phyloP scores from a whole-genome alignment of 2,113 vertebrate genomes.

The Seriola quinqueradiata region DNA sequence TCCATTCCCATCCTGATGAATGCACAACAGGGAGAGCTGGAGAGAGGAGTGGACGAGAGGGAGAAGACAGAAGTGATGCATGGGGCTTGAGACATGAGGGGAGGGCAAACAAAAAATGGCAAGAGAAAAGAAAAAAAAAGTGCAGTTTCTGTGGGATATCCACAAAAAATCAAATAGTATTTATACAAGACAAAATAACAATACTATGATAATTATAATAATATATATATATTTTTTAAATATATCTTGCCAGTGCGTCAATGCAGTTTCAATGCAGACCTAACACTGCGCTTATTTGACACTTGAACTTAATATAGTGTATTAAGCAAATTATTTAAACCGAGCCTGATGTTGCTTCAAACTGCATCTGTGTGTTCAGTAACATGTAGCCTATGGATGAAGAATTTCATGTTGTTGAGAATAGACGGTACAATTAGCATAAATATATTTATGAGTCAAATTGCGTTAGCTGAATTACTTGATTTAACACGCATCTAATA shows the following conservation, averaged over 20 bases:
- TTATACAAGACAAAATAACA: background rate
- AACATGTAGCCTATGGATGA: background rate
- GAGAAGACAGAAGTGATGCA: conserved; percentile 61
- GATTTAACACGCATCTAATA: conserved; percentile 17
- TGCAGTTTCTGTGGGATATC: background rate
- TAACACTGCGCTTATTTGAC: background rate
- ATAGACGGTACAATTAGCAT: background rate
- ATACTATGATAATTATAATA: background rate
- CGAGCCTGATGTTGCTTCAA: background rate
- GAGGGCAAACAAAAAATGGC: conserved; percentile 40
- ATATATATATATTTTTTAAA: background rate
- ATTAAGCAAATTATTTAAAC: background rate
- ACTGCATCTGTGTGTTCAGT: background rate
- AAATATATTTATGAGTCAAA: background rate
- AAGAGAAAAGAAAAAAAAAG: background rate
- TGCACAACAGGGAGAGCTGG: conserved; percentile 64
- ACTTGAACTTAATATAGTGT: background rate
- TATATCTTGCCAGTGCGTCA: background rate
- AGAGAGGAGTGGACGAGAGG: conserved; percentile 32
- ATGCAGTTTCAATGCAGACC: background rate
- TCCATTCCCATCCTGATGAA: conserved; percentile 76
- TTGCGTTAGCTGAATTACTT: background rate
- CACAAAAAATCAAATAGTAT: background rate
- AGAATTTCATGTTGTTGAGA: background rate
- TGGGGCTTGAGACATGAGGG: conserved; percentile 12